A percentile compares a stretch with the other conserved stretches of the same genome.
Evolutionary conservation across 2,797 vertebrate genomes (phyloP).

Genomic region (Girardinus metallicus): DNA sequence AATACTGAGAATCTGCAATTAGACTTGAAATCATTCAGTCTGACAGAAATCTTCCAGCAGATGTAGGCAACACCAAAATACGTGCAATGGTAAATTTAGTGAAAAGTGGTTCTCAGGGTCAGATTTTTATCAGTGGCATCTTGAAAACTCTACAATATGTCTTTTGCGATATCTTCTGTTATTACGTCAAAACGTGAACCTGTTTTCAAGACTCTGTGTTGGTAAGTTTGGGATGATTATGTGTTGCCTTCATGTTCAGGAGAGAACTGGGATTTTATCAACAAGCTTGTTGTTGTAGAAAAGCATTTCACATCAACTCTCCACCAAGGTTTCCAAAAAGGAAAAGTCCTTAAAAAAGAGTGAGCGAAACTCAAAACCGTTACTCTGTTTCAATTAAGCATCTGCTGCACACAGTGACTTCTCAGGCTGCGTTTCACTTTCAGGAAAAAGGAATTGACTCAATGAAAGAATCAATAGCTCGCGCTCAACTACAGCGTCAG

Average conservation of each 20-base stretch:
- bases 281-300: conserved; percentile 4
- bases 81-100: neutral
- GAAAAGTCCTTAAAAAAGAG: conserved; percentile 40
- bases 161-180: neutral
- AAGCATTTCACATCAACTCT: conserved; percentile 28
- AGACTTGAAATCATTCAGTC: neutral
- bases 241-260: neutral
- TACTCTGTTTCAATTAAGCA: conserved; percentile 69
- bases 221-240: neutral
- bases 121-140: neutral
- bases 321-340: conserved; percentile 49
- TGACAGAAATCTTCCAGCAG: neutral
- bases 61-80: neutral
- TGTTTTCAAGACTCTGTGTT: neutral
- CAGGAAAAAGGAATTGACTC: conserved; percentile 66
- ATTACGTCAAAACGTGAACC: neutral
- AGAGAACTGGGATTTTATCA: conserved; percentile 1
- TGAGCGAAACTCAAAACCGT: conserved; percentile 44
- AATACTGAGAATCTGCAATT: neutral
- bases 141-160: neutral
- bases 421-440: conserved; percentile 52
- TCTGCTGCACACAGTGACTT: conserved; percentile 60
- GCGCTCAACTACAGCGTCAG: conserved; percentile 47
- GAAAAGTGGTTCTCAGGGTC: neutral
- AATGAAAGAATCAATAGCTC: conserved; percentile 67